Percentiles rank a stretch among this genome's conserved stretches.
Conservation (phyloP, 2,888 invertebrate genomes). For the Chrysolina haemoptera region DNA sequence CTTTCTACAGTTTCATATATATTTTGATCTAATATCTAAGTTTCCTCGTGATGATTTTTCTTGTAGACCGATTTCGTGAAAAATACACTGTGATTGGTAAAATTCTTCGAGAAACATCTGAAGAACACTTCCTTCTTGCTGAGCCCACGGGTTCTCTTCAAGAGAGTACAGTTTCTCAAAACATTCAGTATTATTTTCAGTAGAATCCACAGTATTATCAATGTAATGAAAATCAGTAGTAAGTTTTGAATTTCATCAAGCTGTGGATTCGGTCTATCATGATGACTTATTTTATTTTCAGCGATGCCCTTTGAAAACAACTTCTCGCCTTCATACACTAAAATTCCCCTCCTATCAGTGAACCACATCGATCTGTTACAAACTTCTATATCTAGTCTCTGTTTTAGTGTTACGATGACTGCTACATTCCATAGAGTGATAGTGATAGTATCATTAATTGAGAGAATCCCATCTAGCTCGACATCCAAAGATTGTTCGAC, state of each 20-base stretch:
- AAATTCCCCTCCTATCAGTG: neutral
- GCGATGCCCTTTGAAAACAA: neutral
- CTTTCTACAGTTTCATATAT: neutral
- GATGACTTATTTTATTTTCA: neutral
- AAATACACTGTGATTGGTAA: neutral
- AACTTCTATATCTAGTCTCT: neutral
- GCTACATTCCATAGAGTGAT: neutral
- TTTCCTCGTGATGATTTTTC: neutral
- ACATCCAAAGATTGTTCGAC: neutral
- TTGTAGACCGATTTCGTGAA: neutral
- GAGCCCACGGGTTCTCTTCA: neutral
- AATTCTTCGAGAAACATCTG: neutral
- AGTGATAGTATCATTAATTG: neutral
- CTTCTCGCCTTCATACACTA: neutral
- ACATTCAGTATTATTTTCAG: neutral
- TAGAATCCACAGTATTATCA: neutral
- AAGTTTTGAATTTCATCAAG: neutral
- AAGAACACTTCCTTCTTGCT: neutral
- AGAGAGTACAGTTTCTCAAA: neutral
- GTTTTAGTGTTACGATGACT: no score
- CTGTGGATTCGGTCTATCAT: neutral
- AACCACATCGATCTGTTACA: neutral
- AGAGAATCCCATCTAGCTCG: neutral
- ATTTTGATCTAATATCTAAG: neutral
- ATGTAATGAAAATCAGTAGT: neutral